Evolutionary conservation across 2,888 invertebrate species (phyloP), one percentile per base, ranked within the genome.

Genomic region (Tinea semifulvella): DNA sequence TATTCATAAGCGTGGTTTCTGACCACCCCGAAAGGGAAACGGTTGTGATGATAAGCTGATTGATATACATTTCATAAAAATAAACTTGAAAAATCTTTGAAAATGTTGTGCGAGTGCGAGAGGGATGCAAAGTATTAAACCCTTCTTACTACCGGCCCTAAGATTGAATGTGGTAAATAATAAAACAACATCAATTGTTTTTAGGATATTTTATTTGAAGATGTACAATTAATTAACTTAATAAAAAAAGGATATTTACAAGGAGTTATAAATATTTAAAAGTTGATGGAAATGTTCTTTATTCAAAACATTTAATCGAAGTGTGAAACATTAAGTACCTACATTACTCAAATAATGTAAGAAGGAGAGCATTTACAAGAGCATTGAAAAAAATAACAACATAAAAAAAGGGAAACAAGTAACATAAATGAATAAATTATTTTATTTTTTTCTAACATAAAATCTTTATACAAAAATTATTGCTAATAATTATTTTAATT

Each of bases 171-270:
- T n/a, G 2, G 26, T 11, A 35, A 13, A 3, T 11, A 35, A 35
- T 11, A 14, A 13, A 35, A 35, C 35, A 35, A 35, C 2, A 13
- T 13, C 52, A 47, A 25, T 18, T 47, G 19, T 38, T 47, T 44
- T 60, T 61, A 60, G 65, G 57, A 61, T 68, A 65, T 57, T 75
- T 76, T 73, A 77, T 77, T n/a, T 75, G 73, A 77, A 79, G 77
- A 76, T 65, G 65, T 75, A 75, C 69, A 65, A 70, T 74, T 73
- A 76, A 76, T 73, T 70, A 72, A 76, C n/a, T 68, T 64, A 57
- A 76, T 75, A 68, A 63, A 61, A 75, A 66, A 19, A 16, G 27
- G 19, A 73, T 79, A 77, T 79, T 74, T 79, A 79, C 79, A 79
- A 58, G 66, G 65, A 64, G 61, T 28, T 43, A 31, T 26, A 43